A percentile compares a stretch with the other conserved stretches of the same genome.
Conservation (phyloP, 2,113 vertebrate genomes). For the Hydrolagus affinis region DNA sequence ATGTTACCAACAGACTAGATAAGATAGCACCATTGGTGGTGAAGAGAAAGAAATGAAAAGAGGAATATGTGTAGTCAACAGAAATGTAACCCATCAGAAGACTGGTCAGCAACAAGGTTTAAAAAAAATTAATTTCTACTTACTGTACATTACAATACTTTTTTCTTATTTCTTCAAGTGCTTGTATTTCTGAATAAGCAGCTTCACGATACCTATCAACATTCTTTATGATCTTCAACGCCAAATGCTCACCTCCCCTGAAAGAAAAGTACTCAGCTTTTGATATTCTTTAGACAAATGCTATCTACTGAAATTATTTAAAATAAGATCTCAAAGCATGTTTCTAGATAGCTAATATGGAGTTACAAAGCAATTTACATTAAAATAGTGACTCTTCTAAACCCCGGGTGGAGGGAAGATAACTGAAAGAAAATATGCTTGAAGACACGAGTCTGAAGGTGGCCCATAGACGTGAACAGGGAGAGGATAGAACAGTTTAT, state of each 20-base stretch:
- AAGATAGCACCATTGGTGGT: too few species aligned
- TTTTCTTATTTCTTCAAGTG: conserved; percentile 78
- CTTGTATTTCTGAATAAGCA: conserved; percentile 87
- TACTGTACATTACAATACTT: conserved; percentile 63
- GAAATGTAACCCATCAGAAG: not conserved
- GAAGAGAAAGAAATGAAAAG: not conserved
- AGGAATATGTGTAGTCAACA: not conserved
- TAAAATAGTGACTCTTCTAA: too few species aligned
- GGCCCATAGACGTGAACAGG: too few species aligned
- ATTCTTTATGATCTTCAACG: conserved; percentile 98
- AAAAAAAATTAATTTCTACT: conserved; percentile 52
- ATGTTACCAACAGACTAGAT: too few species aligned
- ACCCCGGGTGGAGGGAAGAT: too few species aligned
- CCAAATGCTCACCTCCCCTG: conserved; percentile 69
- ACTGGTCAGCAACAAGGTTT: not conserved
- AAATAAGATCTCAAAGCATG: not conserved
- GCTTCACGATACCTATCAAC: conserved; percentile 90
- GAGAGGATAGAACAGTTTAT: too few species aligned
- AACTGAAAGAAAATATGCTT: too few species aligned
- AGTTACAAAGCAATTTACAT: too few species aligned
- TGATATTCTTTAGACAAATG: too few species aligned
- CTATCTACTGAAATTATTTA: not conserved
- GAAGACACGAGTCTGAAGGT: too few species aligned
- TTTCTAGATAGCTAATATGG: too few species aligned
- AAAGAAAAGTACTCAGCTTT: conserved; percentile 42